Conservation (phyloP, 2,888 invertebrate genomes). For the Pollenia angustigena region DNA sequence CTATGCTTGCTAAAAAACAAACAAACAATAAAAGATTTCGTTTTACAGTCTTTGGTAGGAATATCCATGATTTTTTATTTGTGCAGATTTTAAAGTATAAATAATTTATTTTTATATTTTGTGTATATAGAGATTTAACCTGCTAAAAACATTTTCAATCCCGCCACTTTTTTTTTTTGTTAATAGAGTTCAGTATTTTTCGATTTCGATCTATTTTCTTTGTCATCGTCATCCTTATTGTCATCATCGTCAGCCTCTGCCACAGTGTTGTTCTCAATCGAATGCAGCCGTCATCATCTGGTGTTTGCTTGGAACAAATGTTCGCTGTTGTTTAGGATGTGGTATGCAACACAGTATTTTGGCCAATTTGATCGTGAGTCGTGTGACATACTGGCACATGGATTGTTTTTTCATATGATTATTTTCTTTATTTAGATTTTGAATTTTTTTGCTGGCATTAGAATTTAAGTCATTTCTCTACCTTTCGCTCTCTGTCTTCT, state of each 20-base stretch:
- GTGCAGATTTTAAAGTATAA: no score
- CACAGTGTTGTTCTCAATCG: conserved; percentile 16
- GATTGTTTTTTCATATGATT: conserved; percentile 57
- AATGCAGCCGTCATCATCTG: conserved; percentile 36
- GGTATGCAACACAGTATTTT: conserved; percentile 25
- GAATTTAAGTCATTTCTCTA: conserved; percentile 36
- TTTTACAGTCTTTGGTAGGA: no score
- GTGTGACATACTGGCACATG: conserved; percentile 76
- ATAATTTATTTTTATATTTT: no score
- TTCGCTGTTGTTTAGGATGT: conserved; percentile 22
- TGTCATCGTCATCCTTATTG: conserved; percentile 56
- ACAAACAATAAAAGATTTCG: no score
- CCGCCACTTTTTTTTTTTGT: neutral
- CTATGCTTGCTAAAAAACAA: no score
- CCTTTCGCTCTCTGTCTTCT: conserved; percentile 18
- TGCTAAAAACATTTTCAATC: neutral
- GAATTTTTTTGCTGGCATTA: neutral
- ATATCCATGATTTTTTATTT: no score
- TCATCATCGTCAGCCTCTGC: conserved; percentile 24
- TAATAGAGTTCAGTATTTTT: conserved; percentile 77
- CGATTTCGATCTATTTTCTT: conserved; percentile 63
- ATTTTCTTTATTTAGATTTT: conserved; percentile 56
- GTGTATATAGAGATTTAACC: neutral
- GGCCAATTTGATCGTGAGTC: conserved; percentile 76
- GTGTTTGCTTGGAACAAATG: conserved; percentile 27